phyloP scores from a whole-genome alignment of 1,140 invertebrate genomes.

The Trachelipus rathkii region DNA sequence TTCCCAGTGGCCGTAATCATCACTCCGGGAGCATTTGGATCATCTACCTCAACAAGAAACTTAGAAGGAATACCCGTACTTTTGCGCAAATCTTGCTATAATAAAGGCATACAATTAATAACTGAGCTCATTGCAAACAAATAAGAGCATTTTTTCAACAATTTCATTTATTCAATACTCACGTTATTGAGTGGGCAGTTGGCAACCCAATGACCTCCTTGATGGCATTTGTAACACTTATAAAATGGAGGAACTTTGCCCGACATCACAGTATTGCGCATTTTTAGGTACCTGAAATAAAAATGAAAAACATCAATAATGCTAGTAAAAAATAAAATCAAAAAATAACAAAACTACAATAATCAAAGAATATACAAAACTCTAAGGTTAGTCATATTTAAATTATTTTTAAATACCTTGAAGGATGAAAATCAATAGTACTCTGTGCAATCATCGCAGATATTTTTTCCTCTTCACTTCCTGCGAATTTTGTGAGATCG shows the following conservation, averaged over 20 bases:
- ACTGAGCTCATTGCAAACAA: neutral
- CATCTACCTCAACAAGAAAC: slow-evolving; percentile 90
- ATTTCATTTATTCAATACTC: slow-evolving; percentile 47
- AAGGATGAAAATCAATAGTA: slow-evolving; percentile 26
- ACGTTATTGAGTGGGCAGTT: slow-evolving; percentile 73
- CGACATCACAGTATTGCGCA: slow-evolving; percentile 75
- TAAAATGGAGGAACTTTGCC: slow-evolving; percentile 85
- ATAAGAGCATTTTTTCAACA: neutral
- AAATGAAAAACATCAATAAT: neutral
- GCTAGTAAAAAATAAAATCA: no score
- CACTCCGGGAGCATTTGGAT: slow-evolving; percentile 80
- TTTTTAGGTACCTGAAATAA: slow-evolving; percentile 71
- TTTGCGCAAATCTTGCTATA: slow-evolving; percentile 71
- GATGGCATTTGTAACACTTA: slow-evolving; percentile 86
- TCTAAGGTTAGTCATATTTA: no score
- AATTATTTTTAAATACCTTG: no score
- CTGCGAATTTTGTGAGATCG: slow-evolving; percentile 25
- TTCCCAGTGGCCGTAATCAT: slow-evolving; percentile 89
- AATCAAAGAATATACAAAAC: no score
- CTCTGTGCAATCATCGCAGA: slow-evolving; percentile 28
- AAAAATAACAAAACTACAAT: no score
- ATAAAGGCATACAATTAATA: neutral
- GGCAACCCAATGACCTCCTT: slow-evolving; percentile 92
- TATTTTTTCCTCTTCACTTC: slow-evolving; percentile 22
- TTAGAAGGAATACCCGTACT: slow-evolving; percentile 96